Conservation (phyloP, 2,797 vertebrate species). For the Xenops minutus region DNA sequence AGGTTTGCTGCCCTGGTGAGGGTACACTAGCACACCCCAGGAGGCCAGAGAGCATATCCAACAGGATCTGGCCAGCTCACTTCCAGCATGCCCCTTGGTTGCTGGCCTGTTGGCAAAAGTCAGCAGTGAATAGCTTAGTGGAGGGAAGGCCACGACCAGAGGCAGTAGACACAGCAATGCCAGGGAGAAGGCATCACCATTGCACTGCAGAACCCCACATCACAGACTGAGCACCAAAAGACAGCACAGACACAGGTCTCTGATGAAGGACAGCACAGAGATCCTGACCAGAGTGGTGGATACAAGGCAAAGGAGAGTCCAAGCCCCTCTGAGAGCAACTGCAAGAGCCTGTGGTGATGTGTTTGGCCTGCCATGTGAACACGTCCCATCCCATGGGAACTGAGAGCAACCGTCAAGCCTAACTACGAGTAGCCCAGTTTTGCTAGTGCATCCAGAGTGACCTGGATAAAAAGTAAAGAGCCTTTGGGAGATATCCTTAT, state of each 20-base stretch:
- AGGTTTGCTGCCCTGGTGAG: not conserved
- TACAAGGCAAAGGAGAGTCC: not conserved
- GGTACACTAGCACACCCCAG: not conserved
- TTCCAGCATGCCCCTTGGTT: not conserved
- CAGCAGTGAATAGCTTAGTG: not conserved
- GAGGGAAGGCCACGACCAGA: not conserved
- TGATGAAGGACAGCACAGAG: not conserved
- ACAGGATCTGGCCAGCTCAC: not conserved
- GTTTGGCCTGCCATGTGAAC: not conserved
- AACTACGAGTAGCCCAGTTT: not conserved
- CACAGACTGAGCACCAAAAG: not conserved
- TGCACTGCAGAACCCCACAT: not conserved
- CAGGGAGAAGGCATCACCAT: rapidly evolving
- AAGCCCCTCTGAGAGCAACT: rapidly evolving
- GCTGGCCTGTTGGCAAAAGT: not conserved
- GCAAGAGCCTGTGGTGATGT: not conserved
- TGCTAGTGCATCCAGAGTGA: not conserved
- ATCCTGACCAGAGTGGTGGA: not conserved
- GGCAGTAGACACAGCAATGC: not conserved
- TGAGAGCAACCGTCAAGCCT: not conserved
- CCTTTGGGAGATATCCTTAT: not conserved
- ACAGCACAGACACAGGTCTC: not conserved
- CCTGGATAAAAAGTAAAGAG: slow-evolving; percentile 6
- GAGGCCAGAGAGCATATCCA: not conserved
- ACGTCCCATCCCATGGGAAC: not conserved